Percentiles rank a stretch among this genome's conserved stretches.
Evolutionary conservation across 2,113 vertebrate genomes (phyloP).

Genomic region (Myrmecobius fasciatus): DNA sequence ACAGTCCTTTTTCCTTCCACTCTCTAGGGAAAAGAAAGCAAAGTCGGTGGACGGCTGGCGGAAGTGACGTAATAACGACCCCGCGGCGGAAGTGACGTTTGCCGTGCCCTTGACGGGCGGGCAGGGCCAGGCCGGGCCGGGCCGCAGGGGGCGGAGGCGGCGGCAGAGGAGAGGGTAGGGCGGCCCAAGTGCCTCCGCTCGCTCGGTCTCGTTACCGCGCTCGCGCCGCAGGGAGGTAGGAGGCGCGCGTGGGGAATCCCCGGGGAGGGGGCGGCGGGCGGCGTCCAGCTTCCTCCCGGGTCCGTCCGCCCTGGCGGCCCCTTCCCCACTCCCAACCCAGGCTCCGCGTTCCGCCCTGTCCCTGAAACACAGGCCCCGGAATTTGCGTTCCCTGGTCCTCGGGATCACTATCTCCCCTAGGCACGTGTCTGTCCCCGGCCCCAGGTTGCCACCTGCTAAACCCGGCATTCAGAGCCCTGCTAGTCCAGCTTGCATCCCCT

Average conservation of each 20-base stretch:
- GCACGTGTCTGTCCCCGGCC: neutral
- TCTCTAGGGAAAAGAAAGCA: neutral
- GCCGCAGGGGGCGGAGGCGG: neutral
- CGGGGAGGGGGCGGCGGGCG: neutral
- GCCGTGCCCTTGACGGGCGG: slow-evolving; percentile 68
- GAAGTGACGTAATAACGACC: slow-evolving; percentile 49
- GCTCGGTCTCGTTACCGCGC: neutral
- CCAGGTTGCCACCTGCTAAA: neutral
- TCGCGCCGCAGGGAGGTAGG: slow-evolving; percentile 69
- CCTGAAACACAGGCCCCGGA: neutral
- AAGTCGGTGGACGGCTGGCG: neutral
- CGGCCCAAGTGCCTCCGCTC: neutral
- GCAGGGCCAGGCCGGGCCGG: slow-evolving; percentile 35
- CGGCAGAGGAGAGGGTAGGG: neutral
- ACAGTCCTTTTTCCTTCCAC: neutral
- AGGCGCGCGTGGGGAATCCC: neutral
- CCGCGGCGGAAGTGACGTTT: slow-evolving; percentile 63
- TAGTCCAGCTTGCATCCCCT: neutral
- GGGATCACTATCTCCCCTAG: neutral
- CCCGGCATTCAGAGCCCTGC: neutral
- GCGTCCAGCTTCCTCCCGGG: neutral
- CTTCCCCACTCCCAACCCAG: no score
- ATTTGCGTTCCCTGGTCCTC: neutral
- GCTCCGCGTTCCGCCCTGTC: neutral
- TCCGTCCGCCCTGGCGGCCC: neutral